These are phyloP conservation scores for Drosophila melanosoma DNA, from an alignment of 2,888 invertebrate genomes.

Conservation along the genomic window DNA sequence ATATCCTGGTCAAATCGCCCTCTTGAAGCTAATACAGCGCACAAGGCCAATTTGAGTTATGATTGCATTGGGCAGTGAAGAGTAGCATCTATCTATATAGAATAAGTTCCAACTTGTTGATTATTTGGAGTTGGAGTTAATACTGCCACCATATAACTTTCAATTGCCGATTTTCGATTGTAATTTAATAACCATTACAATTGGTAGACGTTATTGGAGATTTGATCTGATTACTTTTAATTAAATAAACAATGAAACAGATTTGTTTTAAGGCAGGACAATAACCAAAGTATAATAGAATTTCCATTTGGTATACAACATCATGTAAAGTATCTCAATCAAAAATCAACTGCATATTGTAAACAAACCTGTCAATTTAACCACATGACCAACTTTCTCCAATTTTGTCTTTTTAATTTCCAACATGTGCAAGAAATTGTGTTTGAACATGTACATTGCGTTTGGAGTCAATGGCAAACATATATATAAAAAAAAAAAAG, in stretches of 20 bases:
- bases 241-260: too few relatives aligned
- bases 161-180: background rate
- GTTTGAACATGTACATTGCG: constrained; percentile 20
- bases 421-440: constrained; percentile 33
- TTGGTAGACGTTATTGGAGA: background rate
- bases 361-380: background rate
- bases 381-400: constrained; percentile 20
- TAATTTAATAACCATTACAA: too few relatives aligned
- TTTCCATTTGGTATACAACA: background rate
- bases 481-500: background rate
- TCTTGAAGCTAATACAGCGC: constrained; percentile 25
- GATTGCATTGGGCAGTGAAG: constrained; percentile 1
- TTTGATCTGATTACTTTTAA: background rate
- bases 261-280: background rate
- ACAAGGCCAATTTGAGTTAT: constrained; percentile 15
- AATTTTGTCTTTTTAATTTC: constrained; percentile 34
- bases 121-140: background rate
- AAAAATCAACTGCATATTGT: background rate
- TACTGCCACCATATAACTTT: too few relatives aligned
- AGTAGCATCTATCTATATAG: background rate
- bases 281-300: background rate
- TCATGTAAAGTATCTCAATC: background rate
- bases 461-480: constrained; percentile 1
- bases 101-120: background rate
- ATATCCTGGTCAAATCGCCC: constrained; percentile 16